Base-by-base conservation (phyloP, 2,113 vertebrate species). In the Oryzias curvinotus region DNA sequence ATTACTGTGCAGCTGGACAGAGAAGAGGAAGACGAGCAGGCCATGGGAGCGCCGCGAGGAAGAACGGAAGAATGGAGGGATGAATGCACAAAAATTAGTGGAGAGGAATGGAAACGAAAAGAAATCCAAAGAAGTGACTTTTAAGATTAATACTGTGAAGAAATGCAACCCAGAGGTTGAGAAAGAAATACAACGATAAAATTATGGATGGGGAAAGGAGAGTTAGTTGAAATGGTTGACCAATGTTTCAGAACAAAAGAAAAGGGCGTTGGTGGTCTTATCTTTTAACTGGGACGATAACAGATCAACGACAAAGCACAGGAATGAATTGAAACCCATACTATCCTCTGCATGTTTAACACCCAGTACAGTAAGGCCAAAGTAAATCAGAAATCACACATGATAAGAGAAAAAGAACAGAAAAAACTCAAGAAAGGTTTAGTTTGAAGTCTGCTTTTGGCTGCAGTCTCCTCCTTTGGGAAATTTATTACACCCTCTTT, bases 1-100 rank as follows among this genome's bases (percentile, higher is more conserved):
- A 88, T 88, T 88, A 86, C 64, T 45, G 71, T 65, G 68, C 85
- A 88, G 77, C 74, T 88, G 85, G 82, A 85, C 70, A 71, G 78
- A 78, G 55, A 58, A 69, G 71, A 70, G 68, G 67, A 71, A 67
- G 53, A 57, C 54, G 55, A 65, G 65, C 5, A 75, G 62, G 21
- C 16, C 62, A 73, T 21, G 56, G 68, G 36, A 36, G 36, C 36
- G 36, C 36, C 36, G 8, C 10, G 10, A 80, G 55, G 58, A 61
- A 72, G 52, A 49, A 60, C 56, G 42, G 76, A 42, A 63, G 49
- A 52, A 71, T 14, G 55, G 55, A 73, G 59, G 23, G 59, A 74
- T 14, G 14, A 43, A 65, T 52, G 46, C 53, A 57, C 21, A 17
- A 44, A 47, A 46, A 48, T 18, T 54, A 21, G 12, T 36, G 51